Base-by-base conservation (phyloP, 2,888 invertebrate species). In the Hecatera dysodea region DNA sequence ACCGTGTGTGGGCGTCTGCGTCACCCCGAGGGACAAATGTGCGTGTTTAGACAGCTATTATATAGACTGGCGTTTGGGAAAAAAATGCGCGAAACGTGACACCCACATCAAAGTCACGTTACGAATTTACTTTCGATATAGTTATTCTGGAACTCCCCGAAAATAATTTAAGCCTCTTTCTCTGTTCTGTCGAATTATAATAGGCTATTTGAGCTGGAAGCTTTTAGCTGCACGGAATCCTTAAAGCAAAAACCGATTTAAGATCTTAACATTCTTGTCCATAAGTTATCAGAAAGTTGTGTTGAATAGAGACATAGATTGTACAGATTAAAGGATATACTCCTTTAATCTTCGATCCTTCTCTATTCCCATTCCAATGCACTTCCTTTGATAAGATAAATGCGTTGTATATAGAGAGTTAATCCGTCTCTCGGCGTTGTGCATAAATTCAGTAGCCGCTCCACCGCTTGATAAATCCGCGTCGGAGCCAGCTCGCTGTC, bases 381-480 rank as follows among this genome's bases (percentile, higher is more conserved):
- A 78, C 50, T 81, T 73, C 57, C 55, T 73, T 53, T 67, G 62
- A 82, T 67, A 53, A 72, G 60, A 72, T 65, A 72, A 72, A 64
- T 55, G 59, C 29, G 22, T 27, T 67, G 46, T 62, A 63, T 70
- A 73, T 44, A 67, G 68, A 67, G 36, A 71, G 57, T 52, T 67
- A 78, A 80, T 72, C 66, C 74, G 33, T 62, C 42, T 36, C 62
- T 46, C 60, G 64, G 57, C 57, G 57, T 65, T 68, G 52, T 81
- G 78, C 77, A 86, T 84, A 82, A 84, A 88, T 85, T 83, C 78
- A 77, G 87, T 75, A 86, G 87, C 82, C 75, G 67, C 78, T 83
- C 72, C 67, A 84, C 81, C 73, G 72, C 77, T 84, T 77, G 72
- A 86, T 85, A 90, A 89, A 87, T 88, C 84, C 78, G 69, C 72